These are phyloP conservation scores for Chelonia mydas DNA, from an alignment of 2,797 vertebrate genomes.

Conservation along the genomic window DNA sequence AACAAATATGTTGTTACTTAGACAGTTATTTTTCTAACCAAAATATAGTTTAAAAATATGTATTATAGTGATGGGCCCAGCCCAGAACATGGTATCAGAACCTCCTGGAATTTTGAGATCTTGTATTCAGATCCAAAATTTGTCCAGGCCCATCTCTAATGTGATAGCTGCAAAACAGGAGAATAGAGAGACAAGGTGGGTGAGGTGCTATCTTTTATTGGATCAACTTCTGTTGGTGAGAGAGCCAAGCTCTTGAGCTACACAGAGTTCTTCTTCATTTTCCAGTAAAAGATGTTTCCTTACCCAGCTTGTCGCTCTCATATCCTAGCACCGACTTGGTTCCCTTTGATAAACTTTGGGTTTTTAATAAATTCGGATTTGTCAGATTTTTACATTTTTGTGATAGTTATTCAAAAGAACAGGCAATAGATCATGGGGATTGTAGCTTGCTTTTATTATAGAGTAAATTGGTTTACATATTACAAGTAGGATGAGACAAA, in stretches of 20 bases:
- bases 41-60: background rate
- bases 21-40: background rate
- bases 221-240: background rate
- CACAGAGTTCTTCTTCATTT: background rate
- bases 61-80: background rate
- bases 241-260: background rate
- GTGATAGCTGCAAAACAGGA: background rate
- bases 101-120: background rate
- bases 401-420: background rate
- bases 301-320: background rate
- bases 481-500: background rate
- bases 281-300: background rate
- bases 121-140: background rate
- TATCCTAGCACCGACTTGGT: background rate
- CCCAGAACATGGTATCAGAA: background rate
- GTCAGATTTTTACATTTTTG: background rate
- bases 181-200: background rate
- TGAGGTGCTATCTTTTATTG: background rate
- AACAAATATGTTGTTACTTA: background rate
- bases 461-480: background rate
- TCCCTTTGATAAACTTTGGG: background rate
- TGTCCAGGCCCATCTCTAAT: background rate
- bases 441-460: background rate
- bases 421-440: rapidly evolving
- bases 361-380: background rate